These are phyloP conservation scores for Martes martes DNA, from an alignment of 2,113 vertebrate genomes.

Conservation along the genomic window DNA sequence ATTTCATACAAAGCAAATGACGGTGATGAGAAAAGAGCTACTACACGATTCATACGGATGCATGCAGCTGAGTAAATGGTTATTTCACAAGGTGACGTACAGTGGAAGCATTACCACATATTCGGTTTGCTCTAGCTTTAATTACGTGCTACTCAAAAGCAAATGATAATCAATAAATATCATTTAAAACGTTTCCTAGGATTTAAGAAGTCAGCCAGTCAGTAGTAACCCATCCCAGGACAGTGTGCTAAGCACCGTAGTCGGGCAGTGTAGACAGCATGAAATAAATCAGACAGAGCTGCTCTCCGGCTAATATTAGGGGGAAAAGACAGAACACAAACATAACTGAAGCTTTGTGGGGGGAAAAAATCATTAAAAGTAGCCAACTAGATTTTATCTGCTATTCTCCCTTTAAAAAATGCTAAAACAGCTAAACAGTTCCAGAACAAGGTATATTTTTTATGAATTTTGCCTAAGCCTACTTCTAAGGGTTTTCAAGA, in stretches of 20 bases:
- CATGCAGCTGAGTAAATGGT: constrained; percentile 27
- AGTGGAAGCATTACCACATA: background rate
- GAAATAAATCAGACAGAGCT: constrained; percentile 40
- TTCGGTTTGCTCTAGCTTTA: background rate
- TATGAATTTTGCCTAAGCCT: constrained; percentile 31
- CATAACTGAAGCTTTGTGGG: constrained; percentile 41
- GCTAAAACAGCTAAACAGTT: constrained; percentile 51
- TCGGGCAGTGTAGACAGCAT: constrained; percentile 32
- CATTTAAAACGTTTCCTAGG: constrained; percentile 48
- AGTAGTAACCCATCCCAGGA: constrained; percentile 14
- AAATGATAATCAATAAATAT: constrained; percentile 46
- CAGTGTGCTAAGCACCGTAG: constrained; percentile 7
- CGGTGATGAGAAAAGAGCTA: constrained; percentile 31
- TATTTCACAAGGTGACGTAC: background rate
- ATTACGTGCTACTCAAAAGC: constrained; percentile 28
- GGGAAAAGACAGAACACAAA: constrained; percentile 45
- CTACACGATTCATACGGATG: background rate
- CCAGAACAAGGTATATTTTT: constrained; percentile 51
- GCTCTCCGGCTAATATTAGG: background rate
- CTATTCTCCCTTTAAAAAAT: constrained; percentile 40
- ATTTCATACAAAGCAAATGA: constrained; percentile 67
- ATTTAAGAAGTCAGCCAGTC: constrained; percentile 53
- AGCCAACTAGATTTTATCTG: constrained; percentile 44
- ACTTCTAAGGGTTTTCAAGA: constrained; percentile 54
- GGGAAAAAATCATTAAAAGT: background rate